Evolutionary conservation across 1,140 invertebrate species (phyloP).

Genomic region (Druon quercuslanigerum): DNA sequence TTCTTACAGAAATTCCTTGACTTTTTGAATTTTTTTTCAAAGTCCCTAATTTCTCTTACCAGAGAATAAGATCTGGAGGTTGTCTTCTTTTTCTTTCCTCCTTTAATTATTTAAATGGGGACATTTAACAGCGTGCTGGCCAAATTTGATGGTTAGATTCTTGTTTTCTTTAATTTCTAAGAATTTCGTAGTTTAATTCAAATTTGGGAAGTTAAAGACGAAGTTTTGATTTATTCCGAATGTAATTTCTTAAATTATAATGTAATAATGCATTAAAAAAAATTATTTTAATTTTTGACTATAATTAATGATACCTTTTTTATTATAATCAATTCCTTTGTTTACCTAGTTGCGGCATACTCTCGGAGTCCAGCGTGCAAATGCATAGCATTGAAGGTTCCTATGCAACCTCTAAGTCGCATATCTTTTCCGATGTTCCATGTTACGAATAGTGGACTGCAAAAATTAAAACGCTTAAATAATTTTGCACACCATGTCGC

Average conservation of each 20-base stretch:
- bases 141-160: no score
- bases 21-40: no score
- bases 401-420: conserved; percentile 94
- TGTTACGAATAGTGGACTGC: conserved; percentile 97
- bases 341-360: conserved; percentile 93
- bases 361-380: conserved; percentile 93
- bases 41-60: no score
- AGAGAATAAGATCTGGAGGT: no score
- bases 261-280: not conserved
- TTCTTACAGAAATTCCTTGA: no score
- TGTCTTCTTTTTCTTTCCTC: no score
- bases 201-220: no score
- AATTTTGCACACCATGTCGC: not conserved
- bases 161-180: no score
- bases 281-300: conserved; percentile 15
- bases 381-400: conserved; percentile 96
- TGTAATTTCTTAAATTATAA: not conserved
- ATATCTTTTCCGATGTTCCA: conserved; percentile 98
- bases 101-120: no score
- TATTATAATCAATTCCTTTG: conserved; percentile 7
- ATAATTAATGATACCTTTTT: conserved; percentile 18
- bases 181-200: no score
- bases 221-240: no score
- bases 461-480: conserved; percentile 69
- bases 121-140: no score